Conservation (phyloP, 2,797 vertebrate genomes). For the Cynodonichthys magdalenae region DNA sequence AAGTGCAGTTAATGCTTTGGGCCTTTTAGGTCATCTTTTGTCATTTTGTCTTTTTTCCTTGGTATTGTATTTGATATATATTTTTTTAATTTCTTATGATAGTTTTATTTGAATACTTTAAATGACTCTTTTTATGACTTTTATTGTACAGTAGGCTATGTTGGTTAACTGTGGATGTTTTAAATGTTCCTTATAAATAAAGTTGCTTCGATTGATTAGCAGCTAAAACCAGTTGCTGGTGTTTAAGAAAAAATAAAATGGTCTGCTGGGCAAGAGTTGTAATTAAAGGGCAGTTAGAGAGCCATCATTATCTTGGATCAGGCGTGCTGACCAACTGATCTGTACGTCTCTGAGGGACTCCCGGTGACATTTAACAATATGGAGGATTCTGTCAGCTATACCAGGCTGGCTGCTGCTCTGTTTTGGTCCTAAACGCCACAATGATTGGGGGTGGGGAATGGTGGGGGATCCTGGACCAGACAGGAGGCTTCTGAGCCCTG, state of each 20-base stretch:
- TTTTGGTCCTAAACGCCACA: background rate
- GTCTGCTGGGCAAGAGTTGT: background rate
- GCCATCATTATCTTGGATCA: background rate
- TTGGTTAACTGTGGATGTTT: no score
- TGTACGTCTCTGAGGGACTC: background rate
- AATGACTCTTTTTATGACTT: no score
- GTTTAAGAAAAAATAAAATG: background rate
- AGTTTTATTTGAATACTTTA: no score
- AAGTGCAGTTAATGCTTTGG: no score
- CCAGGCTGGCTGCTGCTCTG: background rate
- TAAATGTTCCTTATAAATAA: no score
- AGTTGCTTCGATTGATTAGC: background rate
- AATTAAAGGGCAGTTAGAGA: background rate
- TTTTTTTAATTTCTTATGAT: no score
- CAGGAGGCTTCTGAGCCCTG: slow-evolving; percentile 38
- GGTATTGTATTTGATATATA: no score
- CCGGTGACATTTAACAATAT: slow-evolving; percentile 5
- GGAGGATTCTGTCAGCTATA: background rate
- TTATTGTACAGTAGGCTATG: no score
- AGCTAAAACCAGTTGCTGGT: background rate
- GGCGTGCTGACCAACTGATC: background rate
- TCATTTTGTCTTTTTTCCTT: no score
- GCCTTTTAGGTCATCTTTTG: no score
- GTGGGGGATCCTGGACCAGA: background rate
- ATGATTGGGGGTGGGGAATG: background rate